These are phyloP conservation scores for Mythimna albipuncta DNA, from an alignment of 2,888 invertebrate species.

Conservation along the genomic window DNA sequence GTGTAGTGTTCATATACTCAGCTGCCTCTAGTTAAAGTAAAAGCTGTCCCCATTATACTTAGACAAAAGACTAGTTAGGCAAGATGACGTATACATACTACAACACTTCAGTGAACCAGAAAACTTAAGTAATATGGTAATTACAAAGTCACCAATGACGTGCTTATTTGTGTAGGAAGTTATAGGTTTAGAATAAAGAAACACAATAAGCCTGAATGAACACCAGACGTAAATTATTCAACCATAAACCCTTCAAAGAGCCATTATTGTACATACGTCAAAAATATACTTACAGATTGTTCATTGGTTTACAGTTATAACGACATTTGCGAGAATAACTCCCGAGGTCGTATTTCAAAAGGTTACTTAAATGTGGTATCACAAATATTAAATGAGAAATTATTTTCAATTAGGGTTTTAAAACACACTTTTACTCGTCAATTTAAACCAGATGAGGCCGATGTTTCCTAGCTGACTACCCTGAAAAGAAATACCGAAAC, in stretches of 20 bases:
- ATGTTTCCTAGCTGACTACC: too few species aligned
- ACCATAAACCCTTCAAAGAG: constrained; percentile 15
- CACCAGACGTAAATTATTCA: constrained; percentile 2
- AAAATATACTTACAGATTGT: background rate
- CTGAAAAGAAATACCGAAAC: too few species aligned
- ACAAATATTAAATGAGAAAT: too few species aligned
- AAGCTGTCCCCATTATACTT: background rate
- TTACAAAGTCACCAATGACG: background rate
- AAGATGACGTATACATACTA: background rate
- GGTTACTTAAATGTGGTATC: background rate
- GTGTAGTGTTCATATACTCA: too few species aligned
- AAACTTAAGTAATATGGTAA: background rate
- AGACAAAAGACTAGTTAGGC: background rate
- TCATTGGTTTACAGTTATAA: constrained; percentile 1
- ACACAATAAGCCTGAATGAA: background rate
- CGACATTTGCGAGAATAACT: background rate
- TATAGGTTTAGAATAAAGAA: background rate
- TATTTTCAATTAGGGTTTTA: too few species aligned
- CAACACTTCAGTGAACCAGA: background rate
- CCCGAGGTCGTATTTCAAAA: constrained; percentile 2
- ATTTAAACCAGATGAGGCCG: too few species aligned
- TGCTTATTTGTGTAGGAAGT: background rate
- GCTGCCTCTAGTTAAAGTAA: too few species aligned
- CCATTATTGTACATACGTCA: background rate
- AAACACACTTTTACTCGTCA: too few species aligned